phyloP scores from a whole-genome alignment of 2,888 invertebrate species.

The Cheilosia pagana region DNA sequence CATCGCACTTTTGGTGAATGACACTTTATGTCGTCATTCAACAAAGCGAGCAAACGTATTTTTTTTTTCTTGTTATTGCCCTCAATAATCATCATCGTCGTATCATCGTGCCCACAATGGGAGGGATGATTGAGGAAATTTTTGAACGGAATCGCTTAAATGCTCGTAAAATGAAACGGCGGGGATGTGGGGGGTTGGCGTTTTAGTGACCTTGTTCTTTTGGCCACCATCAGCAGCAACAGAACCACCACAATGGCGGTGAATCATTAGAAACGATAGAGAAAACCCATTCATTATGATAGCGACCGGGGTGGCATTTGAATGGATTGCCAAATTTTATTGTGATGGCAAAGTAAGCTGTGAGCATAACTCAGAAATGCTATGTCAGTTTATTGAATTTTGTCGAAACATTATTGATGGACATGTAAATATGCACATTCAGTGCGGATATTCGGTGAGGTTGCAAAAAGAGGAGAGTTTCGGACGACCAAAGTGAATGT shows the following conservation, averaged over 20 bases:
- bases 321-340: constrained; percentile 69
- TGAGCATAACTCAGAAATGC: constrained; percentile 61
- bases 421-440: constrained; percentile 56
- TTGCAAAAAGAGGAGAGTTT: too few relatives aligned
- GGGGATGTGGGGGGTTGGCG: constrained; percentile 17
- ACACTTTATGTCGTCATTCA: constrained; percentile 54
- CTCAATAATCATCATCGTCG: neutral
- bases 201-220: constrained; percentile 57
- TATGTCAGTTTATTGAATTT: constrained; percentile 67
- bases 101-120: constrained; percentile 1
- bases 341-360: constrained; percentile 23
- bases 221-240: constrained; percentile 30
- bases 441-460: neutral
- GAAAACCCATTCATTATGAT: constrained; percentile 63
- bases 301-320: constrained; percentile 32
- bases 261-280: constrained; percentile 60
- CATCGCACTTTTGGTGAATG: constrained; percentile 59
- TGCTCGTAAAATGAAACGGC: constrained; percentile 57
- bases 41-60: constrained; percentile 14
- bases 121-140: constrained; percentile 31
- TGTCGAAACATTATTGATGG: constrained; percentile 52
- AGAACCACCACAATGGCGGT: constrained; percentile 46
- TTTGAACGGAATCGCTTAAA: constrained; percentile 69
- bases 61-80: neutral
- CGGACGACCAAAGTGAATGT: too few relatives aligned